Percentiles rank a stretch among this genome's conserved stretches.
phyloP scores from a whole-genome alignment of 2,797 vertebrate species.

The Lacerta viridis region DNA sequence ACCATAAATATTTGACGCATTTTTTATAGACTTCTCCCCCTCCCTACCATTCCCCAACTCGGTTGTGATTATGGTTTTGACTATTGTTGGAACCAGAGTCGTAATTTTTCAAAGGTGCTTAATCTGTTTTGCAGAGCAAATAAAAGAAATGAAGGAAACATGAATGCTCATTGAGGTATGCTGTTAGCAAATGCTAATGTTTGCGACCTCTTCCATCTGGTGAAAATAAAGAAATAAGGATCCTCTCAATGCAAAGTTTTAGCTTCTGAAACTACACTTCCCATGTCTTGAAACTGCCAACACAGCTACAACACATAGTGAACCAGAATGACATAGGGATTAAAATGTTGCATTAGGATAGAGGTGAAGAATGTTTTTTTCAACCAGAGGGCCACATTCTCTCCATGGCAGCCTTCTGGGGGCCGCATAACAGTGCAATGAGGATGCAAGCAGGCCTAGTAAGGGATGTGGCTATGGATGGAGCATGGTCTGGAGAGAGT shows the following conservation, averaged over 20 bases:
- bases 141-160: slow-evolving; percentile 24
- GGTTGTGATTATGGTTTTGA: slow-evolving; percentile 3
- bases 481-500: too few relatives aligned
- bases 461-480: too few relatives aligned
- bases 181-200: neutral
- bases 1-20: slow-evolving; percentile 16
- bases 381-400: too few relatives aligned
- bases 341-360: too few relatives aligned
- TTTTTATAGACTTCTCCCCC: slow-evolving; percentile 25
- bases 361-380: too few relatives aligned
- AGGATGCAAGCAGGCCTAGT: too few relatives aligned
- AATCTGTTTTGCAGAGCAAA: slow-evolving; percentile 30
- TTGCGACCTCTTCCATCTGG: neutral
- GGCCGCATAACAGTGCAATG: too few relatives aligned
- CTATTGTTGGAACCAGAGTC: slow-evolving; percentile 22
- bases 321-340: neutral
- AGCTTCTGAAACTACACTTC: neutral
- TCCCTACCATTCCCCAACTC: neutral
- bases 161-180: slow-evolving; percentile 3
- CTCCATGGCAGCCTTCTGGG: too few relatives aligned
- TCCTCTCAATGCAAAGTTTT: neutral
- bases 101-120: slow-evolving; percentile 2
- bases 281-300: neutral
- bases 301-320: neutral
- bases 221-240: neutral